Evolutionary conservation across 2,113 vertebrate species (phyloP), one percentile per base, ranked within the genome.

Genomic region (Cyphomyrus plagiostoma): DNA sequence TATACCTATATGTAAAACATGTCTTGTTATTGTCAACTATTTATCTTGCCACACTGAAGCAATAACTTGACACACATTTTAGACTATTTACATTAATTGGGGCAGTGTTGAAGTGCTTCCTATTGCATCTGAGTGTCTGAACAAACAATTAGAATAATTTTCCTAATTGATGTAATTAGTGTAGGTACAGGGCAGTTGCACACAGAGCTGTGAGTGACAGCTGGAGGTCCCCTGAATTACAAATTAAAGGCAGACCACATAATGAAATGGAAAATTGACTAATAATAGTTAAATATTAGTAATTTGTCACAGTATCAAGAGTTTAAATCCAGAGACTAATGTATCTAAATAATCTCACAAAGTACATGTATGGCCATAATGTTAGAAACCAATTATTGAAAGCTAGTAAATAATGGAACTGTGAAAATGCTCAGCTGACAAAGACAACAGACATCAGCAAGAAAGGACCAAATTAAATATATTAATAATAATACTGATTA

Each of bases 201-300:
- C 46, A 56, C 50, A 26, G 50, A 87, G 85, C 46, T 53, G 49
- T 56, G 50, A 87, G 48, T 87, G 85, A 56, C 85, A 87, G 85
- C 49, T 30, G 48, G 85, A 53, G 50, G 85, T 42, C 50, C 50
- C 17, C 48, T 87, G 50, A 87, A 87, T 87, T 87, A 87, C 85
- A 30, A 35, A 87, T 87, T 52, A 53, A 87, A 87, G 85, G 23
- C 45, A 53, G n/a, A 56, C 50, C 50, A 53, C 85, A 53, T 87
- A 87, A 87, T 87, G 85, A 87, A 30, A 53, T 87, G 85, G 85
- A 26, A 87, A 87, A 87, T 87, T 87, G 50, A 87, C 53, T 35
- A 56, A 87, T 87, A 87, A 87, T 87, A 48, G 85, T 87, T 87
- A 87, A 87, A 53, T 87, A 87, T 87, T 53, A 87, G 49, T 87